Percentiles rank a stretch among this genome's conserved stretches.
Evolutionary conservation across 1,140 invertebrate genomes (phyloP).

Genomic region (Heliothis virescens): DNA sequence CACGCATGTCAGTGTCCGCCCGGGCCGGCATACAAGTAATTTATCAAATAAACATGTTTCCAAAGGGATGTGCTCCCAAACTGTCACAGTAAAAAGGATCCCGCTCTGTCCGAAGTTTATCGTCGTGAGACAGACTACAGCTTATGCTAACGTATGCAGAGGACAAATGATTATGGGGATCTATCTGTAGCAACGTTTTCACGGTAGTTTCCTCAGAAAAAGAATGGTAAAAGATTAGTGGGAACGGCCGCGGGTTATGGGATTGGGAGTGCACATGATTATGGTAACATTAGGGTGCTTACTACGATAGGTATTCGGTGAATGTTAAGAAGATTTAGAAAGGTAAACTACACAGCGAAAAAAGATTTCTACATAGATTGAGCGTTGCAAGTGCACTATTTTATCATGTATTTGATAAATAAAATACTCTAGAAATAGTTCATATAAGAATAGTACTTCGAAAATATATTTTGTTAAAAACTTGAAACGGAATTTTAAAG

Average conservation of each 20-base stretch:
- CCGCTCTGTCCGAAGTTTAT: slow-evolving; percentile 28
- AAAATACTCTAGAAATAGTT: too few species aligned
- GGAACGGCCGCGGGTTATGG: slow-evolving; percentile 10
- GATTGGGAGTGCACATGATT: slow-evolving; percentile 25
- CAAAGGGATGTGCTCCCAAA: slow-evolving; percentile 26
- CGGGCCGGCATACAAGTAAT: slow-evolving; percentile 27
- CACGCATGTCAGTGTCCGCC: slow-evolving; percentile 27
- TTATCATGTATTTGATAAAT: not conserved
- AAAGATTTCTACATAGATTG: too few species aligned
- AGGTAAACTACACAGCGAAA: too few species aligned
- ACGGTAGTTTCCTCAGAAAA: slow-evolving; percentile 18
- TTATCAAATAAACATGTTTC: slow-evolving; percentile 48
- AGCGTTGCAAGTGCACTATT: not conserved
- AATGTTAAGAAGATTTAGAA: too few species aligned
- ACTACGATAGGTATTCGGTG: too few species aligned
- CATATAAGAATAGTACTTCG: too few species aligned
- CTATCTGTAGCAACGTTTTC: slow-evolving; percentile 12
- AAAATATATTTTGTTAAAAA: too few species aligned
- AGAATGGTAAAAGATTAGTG: slow-evolving; percentile 32
- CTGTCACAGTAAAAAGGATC: slow-evolving; percentile 41
- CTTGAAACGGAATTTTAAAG: not conserved
- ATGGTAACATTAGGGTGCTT: not conserved
- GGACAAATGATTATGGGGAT: slow-evolving; percentile 34
- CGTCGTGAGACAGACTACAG: slow-evolving; percentile 26
- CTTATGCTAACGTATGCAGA: slow-evolving; percentile 37